Evolutionary conservation across 2,888 invertebrate genomes (phyloP).

Genomic region (Piscicola geometra): DNA sequence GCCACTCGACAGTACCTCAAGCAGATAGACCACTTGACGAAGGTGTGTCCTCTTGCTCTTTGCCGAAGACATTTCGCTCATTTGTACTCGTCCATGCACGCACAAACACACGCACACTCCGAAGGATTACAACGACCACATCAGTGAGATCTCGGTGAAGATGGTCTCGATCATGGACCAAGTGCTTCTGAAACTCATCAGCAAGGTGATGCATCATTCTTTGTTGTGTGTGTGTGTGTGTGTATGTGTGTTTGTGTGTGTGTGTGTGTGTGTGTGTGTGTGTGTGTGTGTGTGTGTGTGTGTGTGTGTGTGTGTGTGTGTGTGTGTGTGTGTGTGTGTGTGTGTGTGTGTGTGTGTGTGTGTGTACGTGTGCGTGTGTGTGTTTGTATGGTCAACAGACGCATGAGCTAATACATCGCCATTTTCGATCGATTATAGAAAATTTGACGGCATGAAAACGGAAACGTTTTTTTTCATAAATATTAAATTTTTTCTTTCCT

Average conservation of each 20-base stretch:
- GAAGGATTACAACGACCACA: conserved; percentile 69
- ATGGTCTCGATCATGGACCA: conserved; percentile 82
- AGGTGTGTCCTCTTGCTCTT: too few species aligned
- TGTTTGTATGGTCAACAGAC: too few species aligned
- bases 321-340: not conserved
- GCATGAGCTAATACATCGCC: too few species aligned
- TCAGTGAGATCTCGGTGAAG: conserved; percentile 85
- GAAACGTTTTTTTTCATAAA: too few species aligned
- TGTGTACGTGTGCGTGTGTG: too few species aligned
- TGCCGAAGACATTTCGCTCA: not conserved
- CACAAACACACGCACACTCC: not conserved
- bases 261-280: not conserved
- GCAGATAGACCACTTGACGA: conserved; percentile 52
- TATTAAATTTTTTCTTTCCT: too few species aligned
- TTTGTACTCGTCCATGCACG: not conserved
- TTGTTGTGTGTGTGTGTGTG: not conserved
- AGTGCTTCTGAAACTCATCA: conserved; percentile 73
- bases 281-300: not conserved
- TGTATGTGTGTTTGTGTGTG: too few species aligned
- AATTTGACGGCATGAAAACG: too few species aligned
- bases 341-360: too few species aligned
- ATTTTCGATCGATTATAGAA: too few species aligned
- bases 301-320: not conserved
- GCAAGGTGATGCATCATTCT: conserved; percentile 50
- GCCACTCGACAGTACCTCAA: conserved; percentile 56